These are phyloP conservation scores for Oxyura jamaicensis DNA, from an alignment of 2,113 vertebrate genomes.

Conservation along the genomic window DNA sequence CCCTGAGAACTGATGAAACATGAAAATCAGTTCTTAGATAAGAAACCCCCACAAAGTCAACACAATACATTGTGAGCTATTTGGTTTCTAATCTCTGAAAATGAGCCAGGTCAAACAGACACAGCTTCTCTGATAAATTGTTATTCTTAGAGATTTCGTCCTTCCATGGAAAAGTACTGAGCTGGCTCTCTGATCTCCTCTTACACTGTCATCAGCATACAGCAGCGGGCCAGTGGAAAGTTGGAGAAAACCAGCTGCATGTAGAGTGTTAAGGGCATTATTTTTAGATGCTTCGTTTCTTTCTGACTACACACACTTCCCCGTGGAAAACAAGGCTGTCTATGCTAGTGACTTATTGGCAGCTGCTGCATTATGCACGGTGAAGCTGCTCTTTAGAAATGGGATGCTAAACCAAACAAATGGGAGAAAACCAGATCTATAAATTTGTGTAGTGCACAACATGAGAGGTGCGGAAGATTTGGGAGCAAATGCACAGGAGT, in stretches of 20 bases:
- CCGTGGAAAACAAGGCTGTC: slow-evolving; percentile 31
- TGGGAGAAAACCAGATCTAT: neutral
- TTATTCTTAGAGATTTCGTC: slow-evolving; percentile 64
- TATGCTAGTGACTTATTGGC: neutral
- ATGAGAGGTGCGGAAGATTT: neutral
- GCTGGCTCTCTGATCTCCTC: slow-evolving; percentile 50
- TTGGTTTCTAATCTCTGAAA: slow-evolving; percentile 68
- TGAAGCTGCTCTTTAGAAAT: neutral
- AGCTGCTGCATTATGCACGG: neutral
- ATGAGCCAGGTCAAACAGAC: slow-evolving; percentile 65
- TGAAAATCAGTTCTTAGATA: slow-evolving; percentile 57
- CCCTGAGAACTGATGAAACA: neutral
- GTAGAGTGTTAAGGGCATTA: slow-evolving; percentile 30
- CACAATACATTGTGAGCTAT: slow-evolving; percentile 37
- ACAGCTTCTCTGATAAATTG: slow-evolving; percentile 54
- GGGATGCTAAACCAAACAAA: neutral
- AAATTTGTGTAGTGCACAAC: neutral
- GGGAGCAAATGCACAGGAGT: neutral
- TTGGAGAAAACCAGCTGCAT: slow-evolving; percentile 58
- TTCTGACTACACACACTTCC: neutral
- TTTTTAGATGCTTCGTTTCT: slow-evolving; percentile 33
- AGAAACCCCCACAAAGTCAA: slow-evolving; percentile 36
- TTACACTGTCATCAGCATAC: slow-evolving; percentile 54
- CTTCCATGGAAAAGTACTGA: slow-evolving; percentile 75
- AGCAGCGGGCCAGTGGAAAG: slow-evolving; percentile 64